Percentiles rank a stretch among this genome's conserved stretches.
These are phyloP conservation scores for Eilema caniola DNA, from an alignment of 2,888 invertebrate genomes.

Conservation along the genomic window DNA sequence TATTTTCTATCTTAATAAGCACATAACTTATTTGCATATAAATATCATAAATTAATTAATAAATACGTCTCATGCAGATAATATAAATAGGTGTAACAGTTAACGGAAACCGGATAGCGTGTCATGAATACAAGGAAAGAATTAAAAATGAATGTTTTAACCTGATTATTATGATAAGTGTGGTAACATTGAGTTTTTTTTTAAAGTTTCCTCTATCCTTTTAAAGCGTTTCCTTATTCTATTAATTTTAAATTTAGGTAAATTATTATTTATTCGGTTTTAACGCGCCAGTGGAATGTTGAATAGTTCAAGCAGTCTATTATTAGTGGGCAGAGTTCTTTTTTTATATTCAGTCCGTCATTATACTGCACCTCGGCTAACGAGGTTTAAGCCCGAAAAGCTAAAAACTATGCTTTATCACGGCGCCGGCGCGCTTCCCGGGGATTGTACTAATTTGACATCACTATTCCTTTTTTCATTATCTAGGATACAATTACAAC, in stretches of 20 bases:
- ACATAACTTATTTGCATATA: constrained; percentile 12
- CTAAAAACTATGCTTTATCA: neutral
- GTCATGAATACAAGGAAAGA: constrained; percentile 19
- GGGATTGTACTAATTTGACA: neutral
- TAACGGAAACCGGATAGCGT: constrained; percentile 18
- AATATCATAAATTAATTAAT: constrained; percentile 6
- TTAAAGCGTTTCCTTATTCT: constrained; percentile 11
- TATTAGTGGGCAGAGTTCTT: neutral
- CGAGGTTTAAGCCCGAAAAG: neutral
- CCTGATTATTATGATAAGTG: constrained; percentile 23
- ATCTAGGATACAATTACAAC: neutral
- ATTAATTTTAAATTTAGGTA: neutral
- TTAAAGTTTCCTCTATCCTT: constrained; percentile 26
- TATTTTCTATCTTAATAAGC: constrained; percentile 8
- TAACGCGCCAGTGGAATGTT: constrained; percentile 1
- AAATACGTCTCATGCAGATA: neutral
- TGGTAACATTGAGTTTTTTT: constrained; percentile 22
- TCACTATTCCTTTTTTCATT: neutral
- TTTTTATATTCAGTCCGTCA: neutral
- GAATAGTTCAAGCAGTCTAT: neutral
- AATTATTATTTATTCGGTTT: neutral
- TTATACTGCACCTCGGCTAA: neutral
- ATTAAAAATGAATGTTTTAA: constrained; percentile 14
- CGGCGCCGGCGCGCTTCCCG: neutral
- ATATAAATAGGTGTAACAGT: constrained; percentile 1